Conservation (phyloP, 1,140 invertebrate species). For the Plutomurus gul region DNA sequence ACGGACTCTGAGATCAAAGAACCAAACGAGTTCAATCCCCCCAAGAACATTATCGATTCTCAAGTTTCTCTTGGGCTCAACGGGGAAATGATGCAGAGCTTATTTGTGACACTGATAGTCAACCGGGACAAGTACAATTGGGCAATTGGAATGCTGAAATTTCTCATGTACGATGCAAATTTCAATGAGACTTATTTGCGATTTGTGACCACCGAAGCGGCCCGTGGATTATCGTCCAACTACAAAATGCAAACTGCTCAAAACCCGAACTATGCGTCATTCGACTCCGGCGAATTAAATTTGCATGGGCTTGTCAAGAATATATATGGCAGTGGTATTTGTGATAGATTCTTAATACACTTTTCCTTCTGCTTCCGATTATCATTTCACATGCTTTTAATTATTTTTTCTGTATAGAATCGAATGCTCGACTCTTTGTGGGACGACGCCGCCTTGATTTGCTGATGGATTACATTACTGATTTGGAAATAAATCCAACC, state of each 20-base stretch:
- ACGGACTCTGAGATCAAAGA: conserved; percentile 45
- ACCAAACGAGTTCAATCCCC: conserved; percentile 52
- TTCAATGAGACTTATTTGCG: conserved; percentile 74
- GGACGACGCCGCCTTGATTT: conserved; percentile 50
- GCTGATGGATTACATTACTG: conserved; percentile 42
- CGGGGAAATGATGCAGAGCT: conserved; percentile 51
- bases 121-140: conserved; percentile 70
- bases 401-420: conserved; percentile 30
- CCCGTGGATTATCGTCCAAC: conserved; percentile 54
- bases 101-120: conserved; percentile 48
- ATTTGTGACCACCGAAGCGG: conserved; percentile 71
- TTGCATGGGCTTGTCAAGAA: conserved; percentile 45
- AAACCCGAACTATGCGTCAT: conserved; percentile 50
- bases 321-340: conserved; percentile 34
- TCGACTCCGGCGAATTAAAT: conserved; percentile 51
- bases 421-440: conserved; percentile 51
- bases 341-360: no score
- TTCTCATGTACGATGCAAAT: conserved; percentile 72
- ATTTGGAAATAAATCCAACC: conserved; percentile 34
- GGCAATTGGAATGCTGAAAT: conserved; percentile 75
- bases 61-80: conserved; percentile 52
- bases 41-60: conserved; percentile 44
- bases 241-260: conserved; percentile 50
- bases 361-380: no score
- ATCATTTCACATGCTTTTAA: no score